These are phyloP conservation scores for Pseudomugil gertrudae DNA, from an alignment of 2,797 vertebrate genomes.

Conservation along the genomic window DNA sequence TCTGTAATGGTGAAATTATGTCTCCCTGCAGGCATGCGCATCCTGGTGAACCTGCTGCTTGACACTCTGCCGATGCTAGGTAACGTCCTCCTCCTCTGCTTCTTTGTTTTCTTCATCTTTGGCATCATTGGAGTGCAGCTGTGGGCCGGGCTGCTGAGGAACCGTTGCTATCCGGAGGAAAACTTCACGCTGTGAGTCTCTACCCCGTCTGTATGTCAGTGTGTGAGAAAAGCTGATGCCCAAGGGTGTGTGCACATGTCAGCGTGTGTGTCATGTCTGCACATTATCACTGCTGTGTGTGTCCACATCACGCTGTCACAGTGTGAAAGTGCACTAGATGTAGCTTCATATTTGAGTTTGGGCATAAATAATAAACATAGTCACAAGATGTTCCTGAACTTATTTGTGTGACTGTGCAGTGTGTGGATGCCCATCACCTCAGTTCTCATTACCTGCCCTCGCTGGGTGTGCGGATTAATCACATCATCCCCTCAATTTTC, in stretches of 20 bases:
- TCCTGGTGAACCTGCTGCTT: conserved; percentile 78
- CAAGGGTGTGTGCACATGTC: neutral
- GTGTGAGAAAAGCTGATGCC: conserved; percentile 13
- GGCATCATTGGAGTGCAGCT: conserved; percentile 98
- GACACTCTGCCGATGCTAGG: conserved; percentile 98
- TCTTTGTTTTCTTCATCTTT: conserved; percentile 87
- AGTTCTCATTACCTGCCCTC: conserved; percentile 26
- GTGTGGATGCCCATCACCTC: conserved; percentile 13
- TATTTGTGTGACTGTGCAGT: neutral
- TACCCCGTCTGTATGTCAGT: neutral
- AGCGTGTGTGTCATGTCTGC: neutral
- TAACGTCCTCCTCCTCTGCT: conserved; percentile 81
- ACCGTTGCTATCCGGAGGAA: conserved; percentile 83
- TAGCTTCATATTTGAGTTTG: neutral
- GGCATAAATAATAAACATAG: neutral
- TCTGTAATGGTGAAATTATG: too few relatives aligned
- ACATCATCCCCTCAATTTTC: conserved; percentile 45
- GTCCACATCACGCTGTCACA: neutral
- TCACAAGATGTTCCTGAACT: neutral
- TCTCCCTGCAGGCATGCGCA: conserved; percentile 84
- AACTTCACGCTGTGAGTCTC: conserved; percentile 84
- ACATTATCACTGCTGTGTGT: neutral
- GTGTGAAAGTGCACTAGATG: neutral
- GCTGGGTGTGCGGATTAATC: conserved; percentile 45
- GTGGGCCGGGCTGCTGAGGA: conserved; percentile 95